These are phyloP conservation scores for rabbit (Oryctolagus cuniculus) DNA, from an alignment of 2,113 vertebrate species.

Conservation along the genomic window mOryCun1.1 NC_091439.1:17767501-17768000, in stretches of 20 bases:
- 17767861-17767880: neutral
- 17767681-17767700: neutral
- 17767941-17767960: too few relatives aligned
- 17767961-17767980: too few relatives aligned
- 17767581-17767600: neutral
- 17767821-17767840: neutral
- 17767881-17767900: too few relatives aligned
- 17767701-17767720: neutral
- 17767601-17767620: neutral
- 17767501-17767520: neutral
- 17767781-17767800: neutral
- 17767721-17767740: neutral
- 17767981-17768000: too few relatives aligned
- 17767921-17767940: too few relatives aligned
- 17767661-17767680: constrained; percentile 8
- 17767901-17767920: too few relatives aligned
- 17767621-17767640: neutral
- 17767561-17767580: neutral
- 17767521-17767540: too few relatives aligned
- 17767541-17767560: neutral
- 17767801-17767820: neutral
- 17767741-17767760: neutral
- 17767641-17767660: neutral
- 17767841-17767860: neutral
- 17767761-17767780: neutral